Base-by-base conservation (phyloP, 2,888 invertebrate genomes). In the Conchocele bisecta region DNA sequence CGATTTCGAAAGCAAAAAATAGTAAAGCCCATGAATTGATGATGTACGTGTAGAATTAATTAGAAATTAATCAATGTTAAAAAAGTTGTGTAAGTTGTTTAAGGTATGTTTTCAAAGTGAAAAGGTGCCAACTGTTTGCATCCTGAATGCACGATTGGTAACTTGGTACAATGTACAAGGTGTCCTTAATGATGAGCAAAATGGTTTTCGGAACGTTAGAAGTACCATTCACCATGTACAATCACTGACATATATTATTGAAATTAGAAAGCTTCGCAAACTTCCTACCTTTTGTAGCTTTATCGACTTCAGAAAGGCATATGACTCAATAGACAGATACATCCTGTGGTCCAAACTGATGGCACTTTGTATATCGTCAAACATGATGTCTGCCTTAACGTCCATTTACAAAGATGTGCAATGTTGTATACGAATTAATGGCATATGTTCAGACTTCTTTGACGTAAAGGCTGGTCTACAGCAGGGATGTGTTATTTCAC, bases 201-300 rank as follows among this genome's bases (percentile, higher is more conserved):
- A 59, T 20, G 54, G 54, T 42, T 68, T 68, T 46, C 35, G 59
- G 33, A 68, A 54, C 28, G 42, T 37, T 26, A 31, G 59, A 35
- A 59, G 59, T 33, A 60, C 67, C 35, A 13, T 60, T 15, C 60
- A 68, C n/a, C 60, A 68, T 20, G n/a, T 68, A 33, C 53, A 24
- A 15, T 26, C 67, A 9, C 29, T 68, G 46, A 46, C 50, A 13
- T 48, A 28, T 2, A 48, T 48, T 6, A 48, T 28, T 7, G 48
- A 48, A 17, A 48, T 31, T 3, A 13, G 48, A 6, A 48, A 48
- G 29, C 3, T 17, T 4, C 28, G 11, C n/a, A 26, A 28, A 26
- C 11, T n/a, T 17, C 15, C 11, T 6, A 28, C 48, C 5, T 48
- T 7, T 15, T n/a, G 15, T 6, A n/a, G 29, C 6, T 48, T 48